Evolutionary conservation across 2,797 vertebrate genomes (phyloP).

Genomic region (Ibycter americanus): DNA sequence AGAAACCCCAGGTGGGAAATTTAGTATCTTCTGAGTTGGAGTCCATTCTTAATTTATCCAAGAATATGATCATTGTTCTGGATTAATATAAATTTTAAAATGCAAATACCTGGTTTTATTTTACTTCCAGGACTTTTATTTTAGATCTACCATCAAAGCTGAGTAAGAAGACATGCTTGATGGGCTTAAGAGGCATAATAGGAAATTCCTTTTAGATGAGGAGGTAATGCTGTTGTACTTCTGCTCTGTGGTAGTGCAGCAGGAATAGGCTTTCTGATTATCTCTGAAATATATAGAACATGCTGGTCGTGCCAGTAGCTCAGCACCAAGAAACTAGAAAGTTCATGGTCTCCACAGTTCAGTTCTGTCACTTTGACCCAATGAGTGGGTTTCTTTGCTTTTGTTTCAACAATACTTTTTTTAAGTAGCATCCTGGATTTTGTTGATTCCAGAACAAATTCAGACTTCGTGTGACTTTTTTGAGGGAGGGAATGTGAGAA

Average conservation of each 20-base stretch:
- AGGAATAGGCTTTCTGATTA: neutral
- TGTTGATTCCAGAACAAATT: neutral
- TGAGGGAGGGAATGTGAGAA: neutral
- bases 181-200: neutral
- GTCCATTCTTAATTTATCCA: neutral
- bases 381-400: neutral
- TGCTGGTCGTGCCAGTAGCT: neutral
- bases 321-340: neutral
- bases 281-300: neutral
- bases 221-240: neutral
- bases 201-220: neutral
- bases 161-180: neutral
- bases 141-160: neutral
- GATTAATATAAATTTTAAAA: neutral
- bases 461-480: neutral
- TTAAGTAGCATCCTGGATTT: neutral
- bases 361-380: neutral
- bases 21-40: neutral
- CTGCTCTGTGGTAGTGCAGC: neutral
- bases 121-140: neutral
- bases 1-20: neutral
- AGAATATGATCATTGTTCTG: neutral
- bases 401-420: neutral
- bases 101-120: neutral
- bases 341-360: neutral